phyloP scores from a whole-genome alignment of 2,113 vertebrate species.

The Grammomys dolichurus region DNA sequence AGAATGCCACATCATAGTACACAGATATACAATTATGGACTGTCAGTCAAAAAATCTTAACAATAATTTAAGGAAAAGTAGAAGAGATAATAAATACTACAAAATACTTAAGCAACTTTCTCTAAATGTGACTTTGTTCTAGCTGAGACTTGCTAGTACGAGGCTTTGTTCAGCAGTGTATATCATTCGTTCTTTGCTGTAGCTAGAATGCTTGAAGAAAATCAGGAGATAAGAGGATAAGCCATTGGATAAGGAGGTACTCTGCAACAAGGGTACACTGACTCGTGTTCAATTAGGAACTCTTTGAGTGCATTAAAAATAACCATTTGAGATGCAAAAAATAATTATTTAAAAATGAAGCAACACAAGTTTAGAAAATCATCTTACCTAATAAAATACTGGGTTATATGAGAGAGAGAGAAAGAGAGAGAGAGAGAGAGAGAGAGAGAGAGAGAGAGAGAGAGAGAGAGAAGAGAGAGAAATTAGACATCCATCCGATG shows the following conservation, averaged over 20 bases:
- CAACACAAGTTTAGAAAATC: no score
- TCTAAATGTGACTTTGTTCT: background rate
- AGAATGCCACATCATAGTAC: background rate
- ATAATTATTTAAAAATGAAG: no score
- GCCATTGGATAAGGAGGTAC: no score
- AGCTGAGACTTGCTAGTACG: background rate
- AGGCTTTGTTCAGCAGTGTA: background rate
- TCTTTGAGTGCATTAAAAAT: conserved; percentile 6
- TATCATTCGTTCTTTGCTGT: background rate
- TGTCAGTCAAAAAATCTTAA: background rate
- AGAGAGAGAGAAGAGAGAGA: no score
- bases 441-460: no score
- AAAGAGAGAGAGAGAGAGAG: no score
- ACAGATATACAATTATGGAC: background rate
- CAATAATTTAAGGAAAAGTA: background rate
- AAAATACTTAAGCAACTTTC: background rate
- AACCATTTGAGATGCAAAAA: background rate
- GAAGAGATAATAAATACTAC: background rate
- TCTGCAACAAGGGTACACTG: no score
- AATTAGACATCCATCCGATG: background rate
- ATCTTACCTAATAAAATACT: no score
- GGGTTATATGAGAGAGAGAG: background rate
- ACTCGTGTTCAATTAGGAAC: background rate
- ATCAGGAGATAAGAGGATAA: background rate
- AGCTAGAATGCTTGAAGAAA: background rate